Conservation (phyloP, 2,888 invertebrate species). For the Emmelina monodactyla region DNA sequence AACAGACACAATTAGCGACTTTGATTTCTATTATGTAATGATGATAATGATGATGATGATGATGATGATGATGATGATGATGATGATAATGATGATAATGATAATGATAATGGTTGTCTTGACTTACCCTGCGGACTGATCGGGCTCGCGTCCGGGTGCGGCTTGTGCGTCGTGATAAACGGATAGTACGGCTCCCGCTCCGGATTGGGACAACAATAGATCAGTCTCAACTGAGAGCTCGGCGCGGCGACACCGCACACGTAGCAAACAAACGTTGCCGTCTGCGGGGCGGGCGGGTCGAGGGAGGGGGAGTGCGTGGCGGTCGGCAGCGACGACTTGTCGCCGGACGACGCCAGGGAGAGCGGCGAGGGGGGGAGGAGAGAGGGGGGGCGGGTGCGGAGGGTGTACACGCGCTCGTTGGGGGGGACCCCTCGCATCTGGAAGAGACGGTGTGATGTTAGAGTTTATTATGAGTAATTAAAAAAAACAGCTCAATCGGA, state of each 20-base stretch:
- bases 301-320: conserved; percentile 38
- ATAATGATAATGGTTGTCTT: no score
- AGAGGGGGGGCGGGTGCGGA: conserved; percentile 77
- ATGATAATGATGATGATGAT: no score
- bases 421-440: conserved; percentile 77
- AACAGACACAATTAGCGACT: no score
- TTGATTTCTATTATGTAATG: no score
- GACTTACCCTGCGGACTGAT: conserved; percentile 82
- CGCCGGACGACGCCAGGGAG: conserved; percentile 50
- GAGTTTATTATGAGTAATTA: no score
- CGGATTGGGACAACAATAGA: conserved; percentile 85
- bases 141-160: conserved; percentile 85
- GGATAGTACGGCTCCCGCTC: conserved; percentile 91
- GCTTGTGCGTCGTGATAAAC: conserved; percentile 81
- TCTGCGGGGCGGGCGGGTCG: conserved; percentile 27
- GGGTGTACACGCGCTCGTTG: conserved; percentile 79
- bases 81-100: no score
- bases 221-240: conserved; percentile 79
- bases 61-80: no score
- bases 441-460: no score
- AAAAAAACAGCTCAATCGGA: no score
- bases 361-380: conserved; percentile 58
- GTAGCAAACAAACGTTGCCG: conserved; percentile 70
- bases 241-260: conserved; percentile 86
- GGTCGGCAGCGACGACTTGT: conserved; percentile 29